These are phyloP conservation scores for Sebastolobus alascanus DNA, from an alignment of 2,797 vertebrate species.

Conservation along the genomic window DNA sequence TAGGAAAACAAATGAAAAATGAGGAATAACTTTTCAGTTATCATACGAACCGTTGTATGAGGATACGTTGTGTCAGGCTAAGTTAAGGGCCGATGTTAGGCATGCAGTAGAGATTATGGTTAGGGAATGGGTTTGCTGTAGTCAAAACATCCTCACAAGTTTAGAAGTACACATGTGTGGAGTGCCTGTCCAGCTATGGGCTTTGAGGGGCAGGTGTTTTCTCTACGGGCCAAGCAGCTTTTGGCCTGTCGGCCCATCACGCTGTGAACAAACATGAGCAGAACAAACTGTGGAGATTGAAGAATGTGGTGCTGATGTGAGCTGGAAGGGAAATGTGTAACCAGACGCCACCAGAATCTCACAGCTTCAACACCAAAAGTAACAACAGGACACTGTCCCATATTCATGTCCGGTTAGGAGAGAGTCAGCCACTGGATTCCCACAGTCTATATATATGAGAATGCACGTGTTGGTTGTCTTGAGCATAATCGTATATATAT, in stretches of 20 bases:
- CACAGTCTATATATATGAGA: too few species aligned
- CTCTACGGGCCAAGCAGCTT: conserved; percentile 73
- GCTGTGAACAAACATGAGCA: conserved; percentile 76
- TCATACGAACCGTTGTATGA: too few species aligned
- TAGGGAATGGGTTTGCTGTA: not conserved
- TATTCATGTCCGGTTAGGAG: not conserved
- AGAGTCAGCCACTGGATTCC: not conserved
- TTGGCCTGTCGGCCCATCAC: conserved; percentile 61
- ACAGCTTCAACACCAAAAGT: conserved; percentile 28
- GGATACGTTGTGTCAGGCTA: not conserved
- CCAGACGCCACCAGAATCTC: conserved; percentile 42
- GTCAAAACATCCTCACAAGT: conserved; percentile 34
- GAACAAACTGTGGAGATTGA: conserved; percentile 72
- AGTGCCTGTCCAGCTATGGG: conserved; percentile 39
- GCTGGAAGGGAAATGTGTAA: conserved; percentile 56
- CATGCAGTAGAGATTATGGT: conserved; percentile 32
- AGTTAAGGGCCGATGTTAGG: conserved; percentile 19
- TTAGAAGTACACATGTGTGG: conserved; percentile 33
- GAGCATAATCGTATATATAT: not conserved
- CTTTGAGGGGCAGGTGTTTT: conserved; percentile 81
- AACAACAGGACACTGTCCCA: conserved; percentile 40
- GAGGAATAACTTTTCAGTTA: too few species aligned
- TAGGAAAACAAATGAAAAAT: too few species aligned
- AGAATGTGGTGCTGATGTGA: conserved; percentile 74
- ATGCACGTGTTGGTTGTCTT: not conserved